A percentile compares a stretch with the other conserved stretches of the same genome.
phyloP scores from a whole-genome alignment of 2,888 invertebrate genomes.

The Microchrysa polita region DNA sequence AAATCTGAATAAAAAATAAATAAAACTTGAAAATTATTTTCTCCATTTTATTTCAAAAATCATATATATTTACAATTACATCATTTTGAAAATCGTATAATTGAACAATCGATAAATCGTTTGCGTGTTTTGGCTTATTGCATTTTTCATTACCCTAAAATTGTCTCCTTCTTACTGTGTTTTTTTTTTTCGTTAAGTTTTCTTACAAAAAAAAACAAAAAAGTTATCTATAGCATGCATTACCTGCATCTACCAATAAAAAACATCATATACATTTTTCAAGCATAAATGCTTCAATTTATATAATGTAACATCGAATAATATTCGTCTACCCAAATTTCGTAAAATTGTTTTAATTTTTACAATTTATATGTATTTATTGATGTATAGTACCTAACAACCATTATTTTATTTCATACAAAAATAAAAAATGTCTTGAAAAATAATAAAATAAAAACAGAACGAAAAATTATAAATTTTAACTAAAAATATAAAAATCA shows the following conservation, averaged over 20 bases:
- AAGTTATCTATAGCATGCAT: too few species aligned
- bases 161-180: not conserved
- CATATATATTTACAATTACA: conserved; percentile 29
- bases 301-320: conserved; percentile 14
- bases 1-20: not conserved
- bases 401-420: conserved; percentile 18
- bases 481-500: conserved; percentile 37
- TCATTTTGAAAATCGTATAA: conserved; percentile 7
- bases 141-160: too few species aligned
- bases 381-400: conserved; percentile 30
- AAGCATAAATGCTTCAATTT: conserved; percentile 3
- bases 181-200: too few species aligned
- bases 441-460: not conserved
- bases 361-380: conserved; percentile 21
- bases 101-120: conserved; percentile 8
- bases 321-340: conserved; percentile 9
- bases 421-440: not conserved
- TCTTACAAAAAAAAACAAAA: too few species aligned
- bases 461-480: not conserved
- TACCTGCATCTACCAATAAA: too few species aligned
- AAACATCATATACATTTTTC: not conserved
- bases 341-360: not conserved
- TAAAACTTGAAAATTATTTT: not conserved
- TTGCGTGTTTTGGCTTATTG: conserved; percentile 15
- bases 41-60: conserved; percentile 30